Evolutionary conservation across 2,797 vertebrate species (phyloP).

Genomic region (Graptemys geographica): DNA sequence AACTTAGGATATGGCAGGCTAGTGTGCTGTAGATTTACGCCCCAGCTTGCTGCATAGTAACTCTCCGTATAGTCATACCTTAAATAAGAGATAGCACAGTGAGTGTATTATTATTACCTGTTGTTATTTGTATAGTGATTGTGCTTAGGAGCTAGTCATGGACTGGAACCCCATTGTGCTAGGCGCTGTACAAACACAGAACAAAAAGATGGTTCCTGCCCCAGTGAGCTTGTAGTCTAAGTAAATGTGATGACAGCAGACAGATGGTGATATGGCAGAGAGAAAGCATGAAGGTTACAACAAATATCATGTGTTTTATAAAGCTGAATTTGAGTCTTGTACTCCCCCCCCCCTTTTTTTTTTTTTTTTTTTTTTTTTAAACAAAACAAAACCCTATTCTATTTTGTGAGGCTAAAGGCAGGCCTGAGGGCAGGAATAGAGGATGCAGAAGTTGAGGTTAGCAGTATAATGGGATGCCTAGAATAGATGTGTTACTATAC

Average conservation of each 20-base stretch:
- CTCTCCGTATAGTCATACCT: neutral
- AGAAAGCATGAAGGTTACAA: neutral
- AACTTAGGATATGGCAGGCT: neutral
- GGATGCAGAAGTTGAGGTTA: neutral
- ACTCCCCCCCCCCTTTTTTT: neutral
- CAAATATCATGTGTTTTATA: neutral
- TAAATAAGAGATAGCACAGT: too few relatives aligned
- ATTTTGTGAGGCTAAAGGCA: neutral
- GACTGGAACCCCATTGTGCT: neutral
- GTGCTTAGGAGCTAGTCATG: neutral
- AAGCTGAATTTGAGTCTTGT: neutral
- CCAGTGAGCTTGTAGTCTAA: neutral
- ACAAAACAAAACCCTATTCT: neutral
- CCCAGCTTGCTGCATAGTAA: neutral
- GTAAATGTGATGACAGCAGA: neutral
- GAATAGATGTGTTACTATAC: constrained; percentile 18
- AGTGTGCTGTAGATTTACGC: neutral
- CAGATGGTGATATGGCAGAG: neutral
- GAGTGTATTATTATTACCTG: neutral
- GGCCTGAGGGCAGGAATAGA: constrained; percentile 21
- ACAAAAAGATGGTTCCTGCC: neutral
- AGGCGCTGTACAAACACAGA: neutral
- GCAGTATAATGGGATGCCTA: constrained; percentile 12
- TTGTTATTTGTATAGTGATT: neutral
- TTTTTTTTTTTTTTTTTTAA: too few relatives aligned